A percentile compares a stretch with the other conserved stretches of the same genome.
Conservation (phyloP, 2,113 vertebrate genomes). For the human region DNA sequence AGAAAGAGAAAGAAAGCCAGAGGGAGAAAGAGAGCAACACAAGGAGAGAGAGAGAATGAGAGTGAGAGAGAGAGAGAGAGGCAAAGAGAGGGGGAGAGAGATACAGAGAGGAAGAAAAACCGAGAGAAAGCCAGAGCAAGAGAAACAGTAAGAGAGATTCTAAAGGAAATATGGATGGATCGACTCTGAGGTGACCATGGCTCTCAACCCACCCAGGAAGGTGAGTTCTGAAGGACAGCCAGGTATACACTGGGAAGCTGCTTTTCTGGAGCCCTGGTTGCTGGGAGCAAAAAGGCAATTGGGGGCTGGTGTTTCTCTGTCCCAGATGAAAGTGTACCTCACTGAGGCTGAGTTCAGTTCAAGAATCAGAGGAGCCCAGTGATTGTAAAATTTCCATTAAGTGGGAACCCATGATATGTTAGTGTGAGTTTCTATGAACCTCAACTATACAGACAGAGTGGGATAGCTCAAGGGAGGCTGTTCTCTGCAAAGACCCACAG, state of each 20-base stretch:
- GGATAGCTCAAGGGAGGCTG: background rate
- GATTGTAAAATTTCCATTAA: background rate
- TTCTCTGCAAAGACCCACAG: accelerated
- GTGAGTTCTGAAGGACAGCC: accelerated
- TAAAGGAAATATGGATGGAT: accelerated
- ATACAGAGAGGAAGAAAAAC: background rate
- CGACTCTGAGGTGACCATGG: background rate
- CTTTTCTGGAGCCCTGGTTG: background rate
- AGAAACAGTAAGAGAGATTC: background rate
- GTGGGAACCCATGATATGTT: background rate
- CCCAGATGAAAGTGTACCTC: background rate
- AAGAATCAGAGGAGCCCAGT: background rate
- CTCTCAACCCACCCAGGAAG: background rate
- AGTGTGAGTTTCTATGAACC: background rate
- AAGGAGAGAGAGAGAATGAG: background rate
- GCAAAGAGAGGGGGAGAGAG: background rate
- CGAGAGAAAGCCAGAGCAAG: background rate
- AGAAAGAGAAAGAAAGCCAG: too few relatives aligned
- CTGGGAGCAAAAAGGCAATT: background rate
- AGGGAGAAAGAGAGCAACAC: too few relatives aligned
- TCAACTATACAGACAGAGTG: background rate
- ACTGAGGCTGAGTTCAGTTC: too few relatives aligned
- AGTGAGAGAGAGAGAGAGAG: too few relatives aligned
- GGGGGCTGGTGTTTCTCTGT: background rate
- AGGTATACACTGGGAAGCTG: too few relatives aligned